These are phyloP conservation scores for Urocyon cinereoargenteus DNA, from an alignment of 2,797 vertebrate genomes.

Conservation along the genomic window DNA sequence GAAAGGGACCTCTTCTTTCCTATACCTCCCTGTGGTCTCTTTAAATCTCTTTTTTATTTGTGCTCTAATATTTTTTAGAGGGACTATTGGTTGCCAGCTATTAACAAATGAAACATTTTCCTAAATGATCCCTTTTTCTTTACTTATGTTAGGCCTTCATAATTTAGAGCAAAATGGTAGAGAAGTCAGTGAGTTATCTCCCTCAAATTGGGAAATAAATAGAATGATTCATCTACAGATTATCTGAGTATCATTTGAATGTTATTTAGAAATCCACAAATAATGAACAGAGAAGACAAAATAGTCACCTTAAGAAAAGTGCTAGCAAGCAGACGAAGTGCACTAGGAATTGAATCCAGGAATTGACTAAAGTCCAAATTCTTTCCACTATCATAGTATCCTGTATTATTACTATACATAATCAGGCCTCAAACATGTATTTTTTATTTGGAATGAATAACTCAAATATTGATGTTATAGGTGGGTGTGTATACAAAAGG, in stretches of 20 bases:
- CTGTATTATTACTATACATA: not conserved
- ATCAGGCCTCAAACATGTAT: not conserved
- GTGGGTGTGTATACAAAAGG: not conserved
- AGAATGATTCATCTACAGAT: not conserved
- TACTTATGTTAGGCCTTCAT: conserved; percentile 9
- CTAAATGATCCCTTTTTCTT: conserved; percentile 22
- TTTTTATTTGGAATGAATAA: not conserved
- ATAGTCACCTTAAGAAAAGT: not conserved
- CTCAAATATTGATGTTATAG: not conserved
- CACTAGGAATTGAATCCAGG: not conserved
- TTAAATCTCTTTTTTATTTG: not conserved
- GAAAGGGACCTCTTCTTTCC: not conserved
- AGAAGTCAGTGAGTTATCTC: not conserved
- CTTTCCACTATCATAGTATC: not conserved
- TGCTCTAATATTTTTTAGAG: conserved; percentile 41
- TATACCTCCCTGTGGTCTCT: not conserved
- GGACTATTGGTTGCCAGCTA: not conserved
- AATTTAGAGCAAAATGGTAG: conserved; percentile 32
- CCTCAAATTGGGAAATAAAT: not conserved
- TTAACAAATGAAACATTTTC: conserved; percentile 5
- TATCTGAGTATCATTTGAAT: conserved; percentile 37
- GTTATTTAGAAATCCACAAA: not conserved
- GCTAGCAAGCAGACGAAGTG: not conserved
- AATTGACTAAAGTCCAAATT: not conserved
- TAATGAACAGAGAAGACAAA: not conserved